Evolutionary conservation across 2,797 vertebrate species (phyloP).

Genomic region (Neosilurus hyrtlii): DNA sequence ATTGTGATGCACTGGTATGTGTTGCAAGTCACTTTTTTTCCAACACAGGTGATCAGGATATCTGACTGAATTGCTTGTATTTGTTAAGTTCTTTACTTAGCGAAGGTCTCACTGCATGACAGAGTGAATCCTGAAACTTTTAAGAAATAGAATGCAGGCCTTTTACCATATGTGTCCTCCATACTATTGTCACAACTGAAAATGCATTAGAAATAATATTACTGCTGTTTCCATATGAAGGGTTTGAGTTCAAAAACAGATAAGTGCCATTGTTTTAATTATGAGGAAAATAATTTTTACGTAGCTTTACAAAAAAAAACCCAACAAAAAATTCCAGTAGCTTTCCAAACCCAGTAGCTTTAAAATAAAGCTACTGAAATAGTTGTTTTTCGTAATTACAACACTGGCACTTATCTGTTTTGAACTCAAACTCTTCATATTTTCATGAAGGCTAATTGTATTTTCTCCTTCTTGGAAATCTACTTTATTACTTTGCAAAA

Average conservation of each 20-base stretch:
- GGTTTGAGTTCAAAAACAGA: too few relatives aligned
- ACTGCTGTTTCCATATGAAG: neutral
- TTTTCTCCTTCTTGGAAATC: slow-evolving; percentile 16
- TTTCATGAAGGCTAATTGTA: slow-evolving; percentile 14
- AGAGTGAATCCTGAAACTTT: neutral
- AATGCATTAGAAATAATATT: neutral
- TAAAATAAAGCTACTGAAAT: too few relatives aligned
- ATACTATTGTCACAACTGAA: slow-evolving; percentile 3
- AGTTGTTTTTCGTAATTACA: too few relatives aligned
- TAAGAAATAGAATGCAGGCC: neutral
- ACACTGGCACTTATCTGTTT: too few relatives aligned
- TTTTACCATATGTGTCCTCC: neutral
- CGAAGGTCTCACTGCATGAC: neutral
- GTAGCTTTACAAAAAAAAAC: too few relatives aligned
- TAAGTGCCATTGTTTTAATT: too few relatives aligned
- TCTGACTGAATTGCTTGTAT: neutral
- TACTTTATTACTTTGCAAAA: neutral
- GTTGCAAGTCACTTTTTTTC: neutral
- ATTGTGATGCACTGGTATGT: neutral
- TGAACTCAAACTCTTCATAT: too few relatives aligned
- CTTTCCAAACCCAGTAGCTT: too few relatives aligned
- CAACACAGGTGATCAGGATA: neutral
- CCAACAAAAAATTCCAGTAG: too few relatives aligned
- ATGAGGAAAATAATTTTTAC: too few relatives aligned
- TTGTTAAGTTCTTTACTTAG: neutral